Percentiles rank a stretch among this genome's conserved stretches.
phyloP scores from a whole-genome alignment of 2,797 vertebrate genomes.

The Chelon auratus region DNA sequence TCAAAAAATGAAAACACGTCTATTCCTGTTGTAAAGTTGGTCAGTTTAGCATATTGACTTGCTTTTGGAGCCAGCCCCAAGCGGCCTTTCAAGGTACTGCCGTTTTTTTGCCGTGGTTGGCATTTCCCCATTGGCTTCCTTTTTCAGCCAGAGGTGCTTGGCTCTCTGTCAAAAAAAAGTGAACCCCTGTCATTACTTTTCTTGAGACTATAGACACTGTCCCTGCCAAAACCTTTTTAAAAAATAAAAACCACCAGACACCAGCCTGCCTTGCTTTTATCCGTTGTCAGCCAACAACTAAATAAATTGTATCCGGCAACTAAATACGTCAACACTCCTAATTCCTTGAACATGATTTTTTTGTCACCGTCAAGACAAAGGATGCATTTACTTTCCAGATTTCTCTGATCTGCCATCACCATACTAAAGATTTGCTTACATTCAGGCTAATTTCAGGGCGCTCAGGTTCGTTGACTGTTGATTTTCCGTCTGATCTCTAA shows the following conservation, averaged over 20 bases:
- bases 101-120: no score
- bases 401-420: background rate
- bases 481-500: background rate
- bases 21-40: no score
- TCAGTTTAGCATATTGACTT: no score
- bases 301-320: background rate
- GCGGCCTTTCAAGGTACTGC: no score
- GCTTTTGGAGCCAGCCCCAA: no score
- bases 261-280: background rate
- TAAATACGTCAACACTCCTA: background rate
- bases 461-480: background rate
- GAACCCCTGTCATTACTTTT: background rate
- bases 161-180: background rate
- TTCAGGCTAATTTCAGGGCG: background rate
- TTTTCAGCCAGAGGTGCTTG: no score
- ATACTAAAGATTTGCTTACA: background rate
- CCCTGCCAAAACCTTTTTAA: background rate
- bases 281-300: background rate
- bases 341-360: no score
- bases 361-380: background rate
- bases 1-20: no score
- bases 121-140: no score
- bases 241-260: background rate
- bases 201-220: background rate
- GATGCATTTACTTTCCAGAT: background rate